Evolutionary conservation across 2,113 vertebrate species (phyloP).

Genomic region (Pyxicephalus adspersus): DNA sequence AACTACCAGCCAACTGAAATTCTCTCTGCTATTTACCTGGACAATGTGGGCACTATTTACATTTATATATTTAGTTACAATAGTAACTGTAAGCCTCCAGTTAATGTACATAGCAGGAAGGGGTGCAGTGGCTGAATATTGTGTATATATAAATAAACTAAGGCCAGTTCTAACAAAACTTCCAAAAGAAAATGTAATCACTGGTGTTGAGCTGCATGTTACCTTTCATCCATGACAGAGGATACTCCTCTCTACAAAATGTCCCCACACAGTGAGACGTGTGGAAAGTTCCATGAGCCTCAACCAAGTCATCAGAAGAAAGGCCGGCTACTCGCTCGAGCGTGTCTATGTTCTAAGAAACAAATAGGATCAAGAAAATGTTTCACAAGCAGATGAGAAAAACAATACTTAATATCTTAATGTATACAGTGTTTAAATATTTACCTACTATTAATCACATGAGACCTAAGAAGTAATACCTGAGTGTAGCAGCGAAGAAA

Average conservation of each 20-base stretch:
- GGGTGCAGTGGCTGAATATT: no score
- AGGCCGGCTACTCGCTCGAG: constrained; percentile 87
- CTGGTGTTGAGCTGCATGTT: not conserved
- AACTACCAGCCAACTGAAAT: no score
- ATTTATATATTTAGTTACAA: no score
- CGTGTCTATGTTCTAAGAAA: constrained; percentile 86
- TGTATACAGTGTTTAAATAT: not conserved
- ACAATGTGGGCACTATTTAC: no score
- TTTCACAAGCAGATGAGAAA: not conserved
- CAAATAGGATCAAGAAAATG: not conserved
- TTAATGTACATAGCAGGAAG: no score
- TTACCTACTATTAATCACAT: not conserved
- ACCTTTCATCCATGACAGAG: constrained; percentile 93
- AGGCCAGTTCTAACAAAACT: no score
- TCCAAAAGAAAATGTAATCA: not conserved
- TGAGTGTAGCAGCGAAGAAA: constrained; percentile 89
- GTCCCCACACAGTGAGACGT: constrained; percentile 83
- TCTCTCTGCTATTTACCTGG: no score
- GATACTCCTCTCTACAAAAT: constrained; percentile 76
- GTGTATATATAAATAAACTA: not conserved
- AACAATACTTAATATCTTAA: not conserved
- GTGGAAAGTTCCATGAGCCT: constrained; percentile 90
- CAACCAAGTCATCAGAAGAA: constrained; percentile 79
- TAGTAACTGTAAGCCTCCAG: no score
- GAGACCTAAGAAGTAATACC: constrained; percentile 63